These are phyloP conservation scores for Spodoptera littoralis DNA, from an alignment of 2,888 invertebrate genomes.

Conservation along the genomic window DNA sequence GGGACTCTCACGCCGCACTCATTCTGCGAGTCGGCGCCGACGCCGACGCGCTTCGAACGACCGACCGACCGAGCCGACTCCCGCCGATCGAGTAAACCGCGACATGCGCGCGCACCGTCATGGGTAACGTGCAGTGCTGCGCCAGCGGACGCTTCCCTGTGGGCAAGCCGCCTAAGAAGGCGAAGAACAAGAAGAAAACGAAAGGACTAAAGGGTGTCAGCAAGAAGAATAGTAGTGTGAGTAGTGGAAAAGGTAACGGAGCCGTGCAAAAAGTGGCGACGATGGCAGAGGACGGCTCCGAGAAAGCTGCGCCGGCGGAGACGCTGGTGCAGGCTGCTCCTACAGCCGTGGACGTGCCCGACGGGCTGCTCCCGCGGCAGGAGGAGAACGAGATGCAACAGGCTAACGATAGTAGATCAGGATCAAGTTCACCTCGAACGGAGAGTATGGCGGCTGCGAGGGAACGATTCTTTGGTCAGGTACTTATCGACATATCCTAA, in stretches of 20 bases:
- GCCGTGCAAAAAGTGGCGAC: conserved; percentile 73
- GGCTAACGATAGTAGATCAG: conserved; percentile 57
- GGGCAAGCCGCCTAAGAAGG: conserved; percentile 78
- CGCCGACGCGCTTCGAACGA: conserved; percentile 88
- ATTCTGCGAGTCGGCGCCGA: conserved; percentile 87
- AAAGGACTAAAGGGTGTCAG: conserved; percentile 69
- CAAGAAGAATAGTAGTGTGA: conserved; percentile 79
- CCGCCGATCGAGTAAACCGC: conserved; percentile 82
- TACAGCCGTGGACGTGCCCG: conserved; percentile 59
- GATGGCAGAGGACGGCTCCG: conserved; percentile 80
- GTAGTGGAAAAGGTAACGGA: conserved; percentile 76
- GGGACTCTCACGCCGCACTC: conserved; percentile 77
- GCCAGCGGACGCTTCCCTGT: conserved; percentile 83
- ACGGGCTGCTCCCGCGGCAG: conserved; percentile 53
- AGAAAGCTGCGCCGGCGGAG: conserved; percentile 74
- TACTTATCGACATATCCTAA: conserved; percentile 57
- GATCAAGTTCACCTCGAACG: conserved; percentile 69
- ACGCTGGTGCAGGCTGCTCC: conserved; percentile 69
- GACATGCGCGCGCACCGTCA: conserved; percentile 86
- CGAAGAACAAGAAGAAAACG: conserved; percentile 74
- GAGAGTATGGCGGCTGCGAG: conserved; percentile 83
- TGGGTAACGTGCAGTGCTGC: conserved; percentile 89
- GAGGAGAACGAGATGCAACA: conserved; percentile 46
- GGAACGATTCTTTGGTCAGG: conserved; percentile 85
- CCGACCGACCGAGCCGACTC: conserved; percentile 85